These are phyloP conservation scores for Mastomys coucha DNA, from an alignment of 2,113 vertebrate species.

Conservation along the genomic window DNA sequence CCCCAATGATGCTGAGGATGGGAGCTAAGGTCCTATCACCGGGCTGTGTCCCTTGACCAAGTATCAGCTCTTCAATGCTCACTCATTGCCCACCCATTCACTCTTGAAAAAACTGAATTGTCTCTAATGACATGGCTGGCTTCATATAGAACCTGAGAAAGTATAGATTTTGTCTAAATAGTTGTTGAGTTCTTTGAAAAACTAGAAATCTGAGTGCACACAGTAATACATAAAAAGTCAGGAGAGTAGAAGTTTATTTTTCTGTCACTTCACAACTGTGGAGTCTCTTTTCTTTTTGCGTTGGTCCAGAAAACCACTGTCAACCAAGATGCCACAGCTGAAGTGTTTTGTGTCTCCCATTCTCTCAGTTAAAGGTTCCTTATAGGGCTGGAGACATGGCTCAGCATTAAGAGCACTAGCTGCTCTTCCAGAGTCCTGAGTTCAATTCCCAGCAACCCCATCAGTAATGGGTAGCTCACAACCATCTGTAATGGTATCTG, in stretches of 20 bases:
- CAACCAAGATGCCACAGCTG: neutral
- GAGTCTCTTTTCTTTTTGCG: neutral
- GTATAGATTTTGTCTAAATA: constrained; percentile 15
- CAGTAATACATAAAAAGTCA: neutral
- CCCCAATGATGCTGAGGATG: neutral
- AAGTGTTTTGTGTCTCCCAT: constrained; percentile 46
- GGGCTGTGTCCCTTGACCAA: neutral
- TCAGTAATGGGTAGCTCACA: too few relatives aligned
- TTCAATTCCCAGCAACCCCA: too few relatives aligned
- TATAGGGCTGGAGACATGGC: neutral
- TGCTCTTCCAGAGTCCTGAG: too few relatives aligned
- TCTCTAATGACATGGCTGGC: neutral
- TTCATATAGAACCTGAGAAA: constrained; percentile 51
- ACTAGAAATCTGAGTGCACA: neutral
- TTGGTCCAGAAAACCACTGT: neutral
- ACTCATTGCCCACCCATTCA: neutral
- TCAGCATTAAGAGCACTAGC: too few relatives aligned
- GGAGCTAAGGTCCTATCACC: too few relatives aligned
- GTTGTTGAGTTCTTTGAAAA: constrained; percentile 22
- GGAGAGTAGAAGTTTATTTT: neutral
- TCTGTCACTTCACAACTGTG: neutral
- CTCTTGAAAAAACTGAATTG: constrained; percentile 16
- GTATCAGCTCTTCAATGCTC: constrained; percentile 14
- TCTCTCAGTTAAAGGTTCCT: constrained; percentile 53
- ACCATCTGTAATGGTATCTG: too few relatives aligned